Evolutionary conservation across 1,140 invertebrate species (phyloP).

Genomic region (Planococcus citri): DNA sequence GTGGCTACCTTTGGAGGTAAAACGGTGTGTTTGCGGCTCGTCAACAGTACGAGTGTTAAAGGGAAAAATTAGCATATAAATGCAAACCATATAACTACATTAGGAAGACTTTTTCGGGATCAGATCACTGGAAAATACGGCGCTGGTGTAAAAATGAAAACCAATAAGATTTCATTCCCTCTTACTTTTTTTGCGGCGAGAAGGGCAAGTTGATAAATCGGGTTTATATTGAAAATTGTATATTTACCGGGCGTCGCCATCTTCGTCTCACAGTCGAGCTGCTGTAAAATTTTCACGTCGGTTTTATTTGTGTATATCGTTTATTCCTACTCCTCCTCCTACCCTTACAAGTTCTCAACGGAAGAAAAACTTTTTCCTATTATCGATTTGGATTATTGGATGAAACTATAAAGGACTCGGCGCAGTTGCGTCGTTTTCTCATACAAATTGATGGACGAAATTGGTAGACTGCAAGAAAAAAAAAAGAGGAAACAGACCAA

Average conservation of each 20-base stretch:
- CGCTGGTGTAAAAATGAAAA: neutral
- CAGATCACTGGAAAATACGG: slow-evolving; percentile 3
- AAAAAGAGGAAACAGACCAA: too few relatives aligned
- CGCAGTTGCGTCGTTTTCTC: too few relatives aligned
- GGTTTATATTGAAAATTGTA: neutral
- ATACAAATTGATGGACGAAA: too few relatives aligned
- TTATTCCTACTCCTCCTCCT: too few relatives aligned
- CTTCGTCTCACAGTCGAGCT: too few relatives aligned
- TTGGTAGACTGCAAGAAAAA: too few relatives aligned
- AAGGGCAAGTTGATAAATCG: too few relatives aligned
- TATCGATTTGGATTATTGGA: neutral
- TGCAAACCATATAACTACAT: slow-evolving; percentile 10
- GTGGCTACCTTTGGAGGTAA: too few relatives aligned
- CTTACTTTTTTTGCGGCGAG: neutral
- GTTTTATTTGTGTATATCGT: neutral
- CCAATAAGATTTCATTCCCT: neutral
- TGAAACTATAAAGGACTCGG: too few relatives aligned
- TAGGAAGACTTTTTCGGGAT: slow-evolving; percentile 9
- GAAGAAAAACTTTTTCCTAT: neutral
- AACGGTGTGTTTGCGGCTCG: too few relatives aligned
- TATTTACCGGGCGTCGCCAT: neutral
- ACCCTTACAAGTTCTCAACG: too few relatives aligned
- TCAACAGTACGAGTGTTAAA: neutral
- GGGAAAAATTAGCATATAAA: slow-evolving; percentile 15
- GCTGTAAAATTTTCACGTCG: neutral